Evolutionary conservation across 2,113 vertebrate genomes (phyloP).

Genomic region (Nothocercus julius): DNA sequence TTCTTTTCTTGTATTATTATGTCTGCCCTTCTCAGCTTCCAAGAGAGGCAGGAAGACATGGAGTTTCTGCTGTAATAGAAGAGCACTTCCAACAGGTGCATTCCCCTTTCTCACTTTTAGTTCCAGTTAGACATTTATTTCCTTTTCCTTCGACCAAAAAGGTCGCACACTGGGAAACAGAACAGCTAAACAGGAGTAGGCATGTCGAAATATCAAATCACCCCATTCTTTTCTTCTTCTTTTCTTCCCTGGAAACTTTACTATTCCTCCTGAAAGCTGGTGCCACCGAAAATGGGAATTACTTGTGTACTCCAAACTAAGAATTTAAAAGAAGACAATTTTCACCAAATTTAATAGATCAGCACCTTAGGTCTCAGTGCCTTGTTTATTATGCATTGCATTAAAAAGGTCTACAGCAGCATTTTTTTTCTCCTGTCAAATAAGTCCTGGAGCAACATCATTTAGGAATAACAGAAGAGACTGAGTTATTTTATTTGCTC

Average conservation of each 20-base stretch:
- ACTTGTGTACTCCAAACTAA: background rate
- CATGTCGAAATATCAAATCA: background rate
- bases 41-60: constrained; percentile 1
- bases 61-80: background rate
- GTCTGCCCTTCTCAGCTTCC: background rate
- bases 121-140: background rate
- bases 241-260: background rate
- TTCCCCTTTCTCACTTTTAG: background rate
- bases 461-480: background rate
- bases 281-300: background rate
- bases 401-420: background rate
- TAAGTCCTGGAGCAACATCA: background rate
- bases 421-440: background rate
- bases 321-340: background rate
- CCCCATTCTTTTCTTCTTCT: background rate
- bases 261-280: background rate
- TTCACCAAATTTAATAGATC: background rate
- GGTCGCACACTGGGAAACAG: background rate
- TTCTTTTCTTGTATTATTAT: background rate
- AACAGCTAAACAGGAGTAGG: background rate
- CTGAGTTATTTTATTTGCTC: background rate
- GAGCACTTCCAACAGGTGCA: background rate
- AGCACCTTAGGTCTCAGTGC: background rate
- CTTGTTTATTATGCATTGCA: background rate
- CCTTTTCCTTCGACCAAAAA: background rate